These are phyloP conservation scores for Halcyon smyrnensis DNA, from an alignment of 2,797 vertebrate species.

Conservation along the genomic window DNA sequence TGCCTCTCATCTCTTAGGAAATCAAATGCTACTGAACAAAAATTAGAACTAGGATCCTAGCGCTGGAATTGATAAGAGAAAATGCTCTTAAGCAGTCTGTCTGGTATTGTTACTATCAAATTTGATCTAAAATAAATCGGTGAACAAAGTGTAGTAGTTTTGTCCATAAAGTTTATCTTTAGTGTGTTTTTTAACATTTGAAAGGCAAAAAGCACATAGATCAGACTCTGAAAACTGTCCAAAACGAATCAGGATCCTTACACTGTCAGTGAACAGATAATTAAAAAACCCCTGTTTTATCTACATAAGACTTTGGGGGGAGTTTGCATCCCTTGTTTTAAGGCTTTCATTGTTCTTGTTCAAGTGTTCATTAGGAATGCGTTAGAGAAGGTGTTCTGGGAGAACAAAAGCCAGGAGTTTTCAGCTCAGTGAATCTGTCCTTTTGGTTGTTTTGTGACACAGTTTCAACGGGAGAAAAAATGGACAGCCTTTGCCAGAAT, in stretches of 20 bases:
- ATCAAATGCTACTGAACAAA: not conserved
- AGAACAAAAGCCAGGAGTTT: not conserved
- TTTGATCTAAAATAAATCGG: not conserved
- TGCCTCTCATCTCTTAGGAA: not conserved
- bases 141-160: not conserved
- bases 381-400: not conserved
- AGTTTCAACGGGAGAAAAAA: not conserved
- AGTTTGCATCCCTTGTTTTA: not conserved
- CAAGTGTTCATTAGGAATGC: not conserved
- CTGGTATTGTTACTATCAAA: not conserved
- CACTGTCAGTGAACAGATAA: not conserved
- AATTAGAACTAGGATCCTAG: not conserved
- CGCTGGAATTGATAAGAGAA: not conserved
- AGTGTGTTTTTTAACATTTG: not conserved
- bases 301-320: not conserved
- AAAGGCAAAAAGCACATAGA: not conserved
- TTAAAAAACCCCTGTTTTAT: not conserved
- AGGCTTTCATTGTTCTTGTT: not conserved
- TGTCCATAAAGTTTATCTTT: not conserved
- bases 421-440: not conserved
- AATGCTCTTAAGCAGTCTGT: not conserved
- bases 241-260: not conserved
- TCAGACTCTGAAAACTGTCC: not conserved
- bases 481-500: not conserved
- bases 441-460: not conserved